Base-by-base conservation (phyloP, 1,140 invertebrate genomes). In the Trichonephila clavipes region DNA sequence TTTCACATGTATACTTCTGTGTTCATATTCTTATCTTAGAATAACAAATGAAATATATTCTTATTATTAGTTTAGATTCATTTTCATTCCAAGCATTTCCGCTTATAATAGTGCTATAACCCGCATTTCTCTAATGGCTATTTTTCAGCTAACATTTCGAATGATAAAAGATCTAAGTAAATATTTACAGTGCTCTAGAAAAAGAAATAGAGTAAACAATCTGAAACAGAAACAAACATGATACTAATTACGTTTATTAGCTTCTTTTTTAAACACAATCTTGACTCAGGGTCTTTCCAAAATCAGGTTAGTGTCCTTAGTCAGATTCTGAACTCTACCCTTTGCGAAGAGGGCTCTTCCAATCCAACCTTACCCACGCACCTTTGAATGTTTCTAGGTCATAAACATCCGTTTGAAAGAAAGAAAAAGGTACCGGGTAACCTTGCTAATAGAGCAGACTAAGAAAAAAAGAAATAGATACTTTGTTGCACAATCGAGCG, bases 361-460 rank as follows among this genome's bases (percentile, higher is more conserved):
- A 62, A 62, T 19, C 19, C 19, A 62, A 62, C 61, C 61, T 77
- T 18, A 77, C 69, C 69, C 69, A 77, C 69, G 69, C 69, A 34
- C 69, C 34, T 40, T 77, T 77, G 28, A 77, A 40, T 19, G 69
- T 77, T 77, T 77, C 69, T 77, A 77, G 69, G 69, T 77, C 69
- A 77, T 28, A 77, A 77, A 77, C 69, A 77, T 77, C 72, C 72
- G 24, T 77, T 77, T 77, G 10, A 77, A 77, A 77, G 62, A 64
- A 64, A 18, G 28, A 69, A 77, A 77, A 77, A 18, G 28, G 16
- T 40, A 77, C 34, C 72, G 28, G 7, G 72, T 19, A 77, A 77
- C 28, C 24, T 77, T 77, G 16, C 24, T 77, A 77, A 77, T 34
- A 34, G 72, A 77, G 28, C 16, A 28, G 7, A 40, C 24, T 40